phyloP scores from a whole-genome alignment of 2,888 invertebrate genomes.

The Oxycera nigricornis region DNA sequence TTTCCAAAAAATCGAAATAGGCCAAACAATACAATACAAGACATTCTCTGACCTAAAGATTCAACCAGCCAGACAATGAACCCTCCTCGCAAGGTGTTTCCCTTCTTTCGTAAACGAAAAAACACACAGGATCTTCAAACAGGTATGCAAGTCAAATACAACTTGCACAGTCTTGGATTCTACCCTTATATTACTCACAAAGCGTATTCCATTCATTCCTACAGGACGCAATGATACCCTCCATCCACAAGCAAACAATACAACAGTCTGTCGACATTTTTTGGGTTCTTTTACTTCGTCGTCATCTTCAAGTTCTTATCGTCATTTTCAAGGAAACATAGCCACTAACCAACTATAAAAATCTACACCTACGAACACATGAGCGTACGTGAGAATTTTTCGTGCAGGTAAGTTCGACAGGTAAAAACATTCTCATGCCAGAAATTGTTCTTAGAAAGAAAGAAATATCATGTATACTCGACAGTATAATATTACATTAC shows the following conservation, averaged over 20 bases:
- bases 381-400: background rate
- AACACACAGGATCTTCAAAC: background rate
- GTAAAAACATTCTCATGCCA: background rate
- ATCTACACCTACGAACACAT: background rate
- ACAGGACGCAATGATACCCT: background rate
- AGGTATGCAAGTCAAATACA: background rate
- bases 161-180: background rate
- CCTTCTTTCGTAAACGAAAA: background rate
- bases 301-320: slow-evolving; percentile 14
- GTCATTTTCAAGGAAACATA: slow-evolving; percentile 15
- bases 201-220: background rate
- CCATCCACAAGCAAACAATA: background rate
- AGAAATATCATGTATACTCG: background rate
- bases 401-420: background rate
- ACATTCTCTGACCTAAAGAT: background rate
- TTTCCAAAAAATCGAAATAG: no score
- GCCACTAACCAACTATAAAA: background rate
- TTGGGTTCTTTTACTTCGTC: slow-evolving; percentile 13
- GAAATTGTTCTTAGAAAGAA: background rate
- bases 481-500: background rate
- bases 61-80: background rate
- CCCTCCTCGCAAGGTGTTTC: background rate
- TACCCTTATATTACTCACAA: background rate
- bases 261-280: background rate
- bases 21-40: background rate